A percentile compares a stretch with the other conserved stretches of the same genome.
These are phyloP conservation scores for Furnarius figulus DNA, from an alignment of 2,113 vertebrate species.

Conservation along the genomic window DNA sequence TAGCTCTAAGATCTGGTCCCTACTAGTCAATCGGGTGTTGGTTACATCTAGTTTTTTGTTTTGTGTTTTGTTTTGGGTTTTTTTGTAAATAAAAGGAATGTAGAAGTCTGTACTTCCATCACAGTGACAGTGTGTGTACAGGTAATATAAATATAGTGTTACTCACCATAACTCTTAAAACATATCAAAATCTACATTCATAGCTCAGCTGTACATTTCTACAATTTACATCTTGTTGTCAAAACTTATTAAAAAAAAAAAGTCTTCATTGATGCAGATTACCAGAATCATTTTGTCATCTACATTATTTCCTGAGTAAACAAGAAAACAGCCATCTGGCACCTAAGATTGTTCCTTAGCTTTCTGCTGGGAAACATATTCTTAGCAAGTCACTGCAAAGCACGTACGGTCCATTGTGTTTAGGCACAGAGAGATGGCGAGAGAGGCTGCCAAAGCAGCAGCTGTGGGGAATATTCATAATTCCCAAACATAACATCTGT, in stretches of 20 bases:
- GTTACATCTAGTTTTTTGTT: neutral
- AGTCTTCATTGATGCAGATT: neutral
- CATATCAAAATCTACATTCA: neutral
- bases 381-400: neutral
- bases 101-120: neutral
- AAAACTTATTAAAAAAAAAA: neutral
- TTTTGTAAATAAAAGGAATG: neutral
- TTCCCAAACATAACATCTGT: neutral
- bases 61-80: neutral
- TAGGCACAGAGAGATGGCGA: neutral
- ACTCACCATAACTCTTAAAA: neutral
- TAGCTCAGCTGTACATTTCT: neutral
- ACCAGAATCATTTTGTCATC: neutral
- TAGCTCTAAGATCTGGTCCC: neutral
- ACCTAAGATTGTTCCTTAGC: neutral
- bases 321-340: neutral
- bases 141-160: fast-evolving
- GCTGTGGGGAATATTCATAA: fast-evolving
- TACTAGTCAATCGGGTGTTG: neutral
- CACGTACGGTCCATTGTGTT: fast-evolving
- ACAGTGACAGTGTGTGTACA: neutral
- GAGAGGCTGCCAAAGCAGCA: neutral
- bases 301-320: neutral
- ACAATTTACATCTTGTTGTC: neutral
- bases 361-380: neutral